phyloP scores from a whole-genome alignment of 2,113 vertebrate genomes.

The Lasiurus borealis region DNA sequence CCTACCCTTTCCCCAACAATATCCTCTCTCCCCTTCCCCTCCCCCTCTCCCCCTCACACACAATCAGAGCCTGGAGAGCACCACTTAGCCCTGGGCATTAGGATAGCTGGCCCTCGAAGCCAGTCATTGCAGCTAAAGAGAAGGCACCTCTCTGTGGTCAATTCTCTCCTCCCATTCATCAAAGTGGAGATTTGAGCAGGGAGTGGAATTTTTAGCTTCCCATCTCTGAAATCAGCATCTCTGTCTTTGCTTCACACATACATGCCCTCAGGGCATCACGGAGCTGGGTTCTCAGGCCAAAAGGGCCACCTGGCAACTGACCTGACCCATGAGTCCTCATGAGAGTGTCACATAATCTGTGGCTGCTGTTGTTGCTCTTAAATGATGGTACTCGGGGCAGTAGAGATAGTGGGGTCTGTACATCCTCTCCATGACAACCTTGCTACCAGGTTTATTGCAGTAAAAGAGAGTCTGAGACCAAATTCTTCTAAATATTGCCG shows the following conservation, averaged over 20 bases:
- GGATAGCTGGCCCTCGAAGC: not conserved
- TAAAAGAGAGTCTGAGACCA: not conserved
- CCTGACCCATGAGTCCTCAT: not conserved
- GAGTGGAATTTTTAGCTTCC: not conserved
- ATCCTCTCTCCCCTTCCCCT: no score
- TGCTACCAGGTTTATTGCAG: not conserved
- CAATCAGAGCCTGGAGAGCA: not conserved
- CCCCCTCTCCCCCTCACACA: no score
- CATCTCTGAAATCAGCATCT: not conserved
- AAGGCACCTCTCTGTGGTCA: not conserved
- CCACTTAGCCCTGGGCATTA: not conserved
- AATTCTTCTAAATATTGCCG: not conserved
- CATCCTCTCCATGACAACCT: not conserved
- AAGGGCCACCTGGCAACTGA: not conserved
- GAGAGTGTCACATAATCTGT: not conserved
- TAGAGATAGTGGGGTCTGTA: not conserved
- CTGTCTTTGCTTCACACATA: not conserved
- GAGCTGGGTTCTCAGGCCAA: not conserved
- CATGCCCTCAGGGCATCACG: rapidly evolving
- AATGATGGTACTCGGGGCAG: not conserved
- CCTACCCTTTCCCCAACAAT: not conserved
- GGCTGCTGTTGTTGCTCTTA: not conserved
- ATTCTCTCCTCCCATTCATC: constrained; percentile 19
- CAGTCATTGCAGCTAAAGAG: constrained; percentile 14
- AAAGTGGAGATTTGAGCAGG: not conserved